These are phyloP conservation scores for Channa maculata DNA, from an alignment of 2,113 vertebrate genomes.

Conservation along the genomic window DNA sequence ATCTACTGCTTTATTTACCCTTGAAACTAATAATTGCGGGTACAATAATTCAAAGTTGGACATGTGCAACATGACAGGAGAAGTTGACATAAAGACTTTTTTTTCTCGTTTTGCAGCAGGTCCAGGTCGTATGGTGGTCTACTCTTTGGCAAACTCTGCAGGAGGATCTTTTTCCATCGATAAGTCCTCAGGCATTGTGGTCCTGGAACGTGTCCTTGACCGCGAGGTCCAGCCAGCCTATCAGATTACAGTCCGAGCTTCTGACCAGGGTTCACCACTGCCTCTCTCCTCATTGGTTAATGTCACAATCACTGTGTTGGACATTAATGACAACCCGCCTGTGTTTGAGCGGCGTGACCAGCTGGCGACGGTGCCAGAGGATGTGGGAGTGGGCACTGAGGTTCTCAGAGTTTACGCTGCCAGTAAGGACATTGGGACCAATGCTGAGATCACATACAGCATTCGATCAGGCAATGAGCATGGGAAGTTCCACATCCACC, in stretches of 20 bases:
- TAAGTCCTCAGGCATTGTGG: constrained; percentile 88
- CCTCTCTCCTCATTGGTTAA: constrained; percentile 89
- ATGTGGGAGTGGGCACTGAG: constrained; percentile 87
- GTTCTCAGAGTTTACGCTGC: constrained; percentile 92
- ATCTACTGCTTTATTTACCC: background rate
- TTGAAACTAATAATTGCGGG: too few species aligned
- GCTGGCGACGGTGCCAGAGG: constrained; percentile 90
- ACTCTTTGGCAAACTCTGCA: constrained; percentile 89
- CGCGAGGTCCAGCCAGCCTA: constrained; percentile 92
- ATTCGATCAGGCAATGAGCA: constrained; percentile 96
- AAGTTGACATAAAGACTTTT: background rate
- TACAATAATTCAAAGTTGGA: too few species aligned
- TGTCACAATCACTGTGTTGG: constrained; percentile 92
- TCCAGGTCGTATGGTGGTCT: constrained; percentile 89
- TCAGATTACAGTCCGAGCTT: constrained; percentile 89
- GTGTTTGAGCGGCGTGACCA: constrained; percentile 96
- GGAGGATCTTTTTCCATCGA: constrained; percentile 92
- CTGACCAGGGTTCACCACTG: constrained; percentile 87
- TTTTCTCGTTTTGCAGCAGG: constrained; percentile 78
- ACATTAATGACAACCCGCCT: constrained; percentile 97
- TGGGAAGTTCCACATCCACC: constrained; percentile 91
- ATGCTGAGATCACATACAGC: constrained; percentile 94
- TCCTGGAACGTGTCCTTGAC: constrained; percentile 90
- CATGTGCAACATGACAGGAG: background rate
- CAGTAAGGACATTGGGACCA: constrained; percentile 97